phyloP scores from a whole-genome alignment of 2,113 vertebrate genomes.

The Ictalurus punctatus region DNA sequence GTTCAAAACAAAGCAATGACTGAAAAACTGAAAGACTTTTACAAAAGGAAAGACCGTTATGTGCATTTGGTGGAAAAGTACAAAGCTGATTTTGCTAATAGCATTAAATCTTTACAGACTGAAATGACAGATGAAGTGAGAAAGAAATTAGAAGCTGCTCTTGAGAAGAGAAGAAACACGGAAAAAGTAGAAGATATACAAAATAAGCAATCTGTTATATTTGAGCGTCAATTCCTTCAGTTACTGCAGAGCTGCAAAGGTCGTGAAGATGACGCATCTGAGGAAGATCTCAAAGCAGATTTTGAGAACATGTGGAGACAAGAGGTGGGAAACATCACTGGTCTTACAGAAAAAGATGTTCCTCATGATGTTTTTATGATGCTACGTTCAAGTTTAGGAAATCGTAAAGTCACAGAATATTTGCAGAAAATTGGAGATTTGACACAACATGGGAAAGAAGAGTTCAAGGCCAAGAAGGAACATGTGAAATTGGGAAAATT shows the following conservation, averaged over 20 bases:
- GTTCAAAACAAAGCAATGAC: constrained; percentile 28
- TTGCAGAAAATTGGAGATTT: background rate
- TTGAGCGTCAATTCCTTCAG: too few relatives aligned
- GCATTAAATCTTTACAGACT: constrained; percentile 41
- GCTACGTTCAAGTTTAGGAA: too few relatives aligned
- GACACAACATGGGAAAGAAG: background rate
- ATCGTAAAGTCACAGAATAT: too few relatives aligned
- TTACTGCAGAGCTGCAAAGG: too few relatives aligned
- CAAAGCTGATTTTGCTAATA: constrained; percentile 58
- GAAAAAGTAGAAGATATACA: constrained; percentile 22
- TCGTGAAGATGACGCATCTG: too few relatives aligned
- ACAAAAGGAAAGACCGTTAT: constrained; percentile 47
- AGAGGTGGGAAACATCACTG: too few relatives aligned
- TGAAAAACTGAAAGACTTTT: constrained; percentile 52
- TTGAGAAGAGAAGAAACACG: constrained; percentile 32
- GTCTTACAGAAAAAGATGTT: too few relatives aligned
- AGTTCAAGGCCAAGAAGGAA: background rate
- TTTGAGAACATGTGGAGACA: too few relatives aligned
- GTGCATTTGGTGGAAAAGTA: constrained; percentile 66
- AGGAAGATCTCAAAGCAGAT: too few relatives aligned
- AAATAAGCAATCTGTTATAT: too few relatives aligned
- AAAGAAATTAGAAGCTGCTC: constrained; percentile 8
- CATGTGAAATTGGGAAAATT: background rate
- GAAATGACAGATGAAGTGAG: constrained; percentile 47
- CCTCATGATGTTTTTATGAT: too few relatives aligned